Evolutionary conservation across 2,888 invertebrate species (phyloP).

Genomic region (Vandiemenella viatica): DNA sequence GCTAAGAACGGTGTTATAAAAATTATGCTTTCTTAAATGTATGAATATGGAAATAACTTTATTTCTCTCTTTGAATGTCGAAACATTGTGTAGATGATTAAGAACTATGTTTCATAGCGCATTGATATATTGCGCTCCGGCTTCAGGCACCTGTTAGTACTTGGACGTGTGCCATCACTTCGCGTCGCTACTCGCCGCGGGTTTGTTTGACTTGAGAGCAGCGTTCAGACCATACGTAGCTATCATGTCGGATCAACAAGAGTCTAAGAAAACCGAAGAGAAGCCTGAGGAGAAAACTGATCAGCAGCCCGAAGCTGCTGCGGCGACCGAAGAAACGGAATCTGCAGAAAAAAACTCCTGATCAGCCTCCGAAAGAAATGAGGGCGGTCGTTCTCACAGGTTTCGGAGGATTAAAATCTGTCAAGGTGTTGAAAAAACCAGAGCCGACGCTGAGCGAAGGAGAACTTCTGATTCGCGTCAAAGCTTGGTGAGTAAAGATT

Average conservation of each 20-base stretch:
- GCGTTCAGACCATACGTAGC: neutral
- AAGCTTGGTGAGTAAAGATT: conserved; percentile 59
- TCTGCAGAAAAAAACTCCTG: conserved; percentile 23
- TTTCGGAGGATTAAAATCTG: conserved; percentile 73
- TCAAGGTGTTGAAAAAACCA: conserved; percentile 67
- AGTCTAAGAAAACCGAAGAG: conserved; percentile 22
- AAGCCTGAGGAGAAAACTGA: conserved; percentile 38
- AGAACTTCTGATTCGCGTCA: conserved; percentile 67
- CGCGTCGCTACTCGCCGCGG: neutral
- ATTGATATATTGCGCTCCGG: neutral
- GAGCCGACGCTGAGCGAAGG: conserved; percentile 56
- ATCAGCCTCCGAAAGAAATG: conserved; percentile 63
- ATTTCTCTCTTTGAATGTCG: too few relatives aligned
- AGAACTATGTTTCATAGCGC: neutral
- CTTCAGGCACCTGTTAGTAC: neutral
- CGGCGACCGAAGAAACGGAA: conserved; percentile 31
- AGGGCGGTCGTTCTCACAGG: conserved; percentile 68
- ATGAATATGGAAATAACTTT: too few relatives aligned
- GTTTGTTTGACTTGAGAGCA: neutral
- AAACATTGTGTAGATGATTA: too few relatives aligned
- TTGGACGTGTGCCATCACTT: neutral
- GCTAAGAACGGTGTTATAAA: too few relatives aligned
- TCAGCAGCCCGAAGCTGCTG: conserved; percentile 30
- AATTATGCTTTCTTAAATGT: too few relatives aligned
- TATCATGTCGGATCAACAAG: conserved; percentile 14